Conservation (phyloP, 2,113 vertebrate genomes). For the Pachyramphus minor region DNA sequence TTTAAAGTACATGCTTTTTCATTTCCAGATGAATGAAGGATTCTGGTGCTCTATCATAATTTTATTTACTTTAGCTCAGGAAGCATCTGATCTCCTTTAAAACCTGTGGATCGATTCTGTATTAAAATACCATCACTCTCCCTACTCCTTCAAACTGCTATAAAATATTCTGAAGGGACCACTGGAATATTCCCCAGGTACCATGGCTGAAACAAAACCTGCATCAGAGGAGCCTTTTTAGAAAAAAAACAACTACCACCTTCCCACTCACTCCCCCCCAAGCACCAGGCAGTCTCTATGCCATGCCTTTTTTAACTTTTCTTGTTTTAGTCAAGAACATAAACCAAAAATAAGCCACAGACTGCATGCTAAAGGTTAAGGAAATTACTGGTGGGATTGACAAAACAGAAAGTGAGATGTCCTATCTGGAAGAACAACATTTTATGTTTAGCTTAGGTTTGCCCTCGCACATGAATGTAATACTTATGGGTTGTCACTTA, state of each 20-base stretch:
- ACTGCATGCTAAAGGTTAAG: neutral
- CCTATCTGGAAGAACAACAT: neutral
- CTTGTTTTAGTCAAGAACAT: neutral
- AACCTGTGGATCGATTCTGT: slow-evolving; percentile 39
- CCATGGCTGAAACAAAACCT: neutral
- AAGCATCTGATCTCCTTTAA: slow-evolving; percentile 51
- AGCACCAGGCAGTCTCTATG: neutral
- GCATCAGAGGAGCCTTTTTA: neutral
- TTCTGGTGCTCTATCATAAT: slow-evolving; percentile 1
- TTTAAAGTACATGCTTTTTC: slow-evolving; percentile 50
- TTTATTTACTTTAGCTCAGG: slow-evolving; percentile 15
- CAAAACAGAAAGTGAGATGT: neutral
- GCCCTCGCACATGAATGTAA: neutral
- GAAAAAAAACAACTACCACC: neutral
- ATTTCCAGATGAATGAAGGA: slow-evolving; percentile 26
- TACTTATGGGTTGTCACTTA: neutral
- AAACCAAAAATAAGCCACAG: neutral
- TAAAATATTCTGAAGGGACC: neutral
- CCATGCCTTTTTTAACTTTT: neutral
- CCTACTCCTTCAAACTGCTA: neutral
- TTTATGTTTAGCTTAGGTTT: neutral
- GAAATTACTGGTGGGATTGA: neutral
- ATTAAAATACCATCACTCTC: slow-evolving; percentile 42
- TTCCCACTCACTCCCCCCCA: neutral
- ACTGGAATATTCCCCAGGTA: neutral